phyloP scores from a whole-genome alignment of 2,797 vertebrate species.

The Eulemur mongoz region DNA sequence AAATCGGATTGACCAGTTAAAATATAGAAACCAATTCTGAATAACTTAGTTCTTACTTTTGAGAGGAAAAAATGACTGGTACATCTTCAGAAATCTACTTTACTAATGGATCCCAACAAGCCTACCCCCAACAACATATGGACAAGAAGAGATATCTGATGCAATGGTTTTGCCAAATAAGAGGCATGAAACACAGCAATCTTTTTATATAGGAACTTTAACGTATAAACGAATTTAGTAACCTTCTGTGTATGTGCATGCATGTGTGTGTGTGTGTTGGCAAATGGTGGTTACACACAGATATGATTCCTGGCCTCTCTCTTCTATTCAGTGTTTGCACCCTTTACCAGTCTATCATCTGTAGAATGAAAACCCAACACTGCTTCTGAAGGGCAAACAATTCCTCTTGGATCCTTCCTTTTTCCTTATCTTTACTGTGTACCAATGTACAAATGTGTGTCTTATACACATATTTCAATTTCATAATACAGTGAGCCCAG shows the following conservation, averaged over 20 bases:
- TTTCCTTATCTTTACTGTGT: neutral
- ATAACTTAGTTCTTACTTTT: neutral
- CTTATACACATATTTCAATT: neutral
- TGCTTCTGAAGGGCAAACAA: neutral
- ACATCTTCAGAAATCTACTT: neutral
- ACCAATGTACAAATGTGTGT: neutral
- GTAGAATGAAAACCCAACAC: neutral
- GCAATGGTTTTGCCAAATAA: neutral
- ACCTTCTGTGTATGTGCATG: fast-evolving
- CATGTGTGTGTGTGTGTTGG: neutral
- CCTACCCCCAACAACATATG: neutral
- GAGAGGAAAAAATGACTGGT: neutral
- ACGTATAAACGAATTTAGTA: neutral
- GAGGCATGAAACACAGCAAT: neutral
- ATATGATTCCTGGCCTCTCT: neutral
- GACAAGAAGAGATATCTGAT: neutral
- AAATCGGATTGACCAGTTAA: neutral
- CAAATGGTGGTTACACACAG: neutral
- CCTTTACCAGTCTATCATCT: neutral
- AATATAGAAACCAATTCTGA: neutral
- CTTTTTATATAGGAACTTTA: neutral
- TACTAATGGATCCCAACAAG: neutral
- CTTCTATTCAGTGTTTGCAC: neutral
- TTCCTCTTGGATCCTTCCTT: neutral
- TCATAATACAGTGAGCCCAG: neutral